Conservation (phyloP, 2,113 vertebrate species). For the Rallus limicola region DNA sequence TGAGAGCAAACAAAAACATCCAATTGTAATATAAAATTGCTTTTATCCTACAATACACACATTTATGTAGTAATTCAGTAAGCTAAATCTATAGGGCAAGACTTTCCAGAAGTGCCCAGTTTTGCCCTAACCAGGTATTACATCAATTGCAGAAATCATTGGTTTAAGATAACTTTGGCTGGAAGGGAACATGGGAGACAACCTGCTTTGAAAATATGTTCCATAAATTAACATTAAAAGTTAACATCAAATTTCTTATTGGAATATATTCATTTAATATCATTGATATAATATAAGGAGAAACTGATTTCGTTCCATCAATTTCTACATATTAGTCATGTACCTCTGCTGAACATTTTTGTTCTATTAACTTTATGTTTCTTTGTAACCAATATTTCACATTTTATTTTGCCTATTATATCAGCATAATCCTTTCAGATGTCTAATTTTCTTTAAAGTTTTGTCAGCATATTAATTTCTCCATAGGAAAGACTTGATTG, state of each 20-base stretch:
- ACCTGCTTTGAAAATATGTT: background rate
- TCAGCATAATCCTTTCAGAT: background rate
- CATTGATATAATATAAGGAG: background rate
- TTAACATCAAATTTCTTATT: background rate
- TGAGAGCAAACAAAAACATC: background rate
- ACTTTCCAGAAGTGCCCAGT: background rate
- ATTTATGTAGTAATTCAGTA: background rate
- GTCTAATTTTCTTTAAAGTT: background rate
- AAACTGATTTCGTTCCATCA: background rate
- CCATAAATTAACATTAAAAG: background rate
- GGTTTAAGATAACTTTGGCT: background rate
- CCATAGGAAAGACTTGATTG: background rate
- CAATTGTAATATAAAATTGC: background rate
- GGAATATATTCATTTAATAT: background rate
- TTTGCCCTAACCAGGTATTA: background rate
- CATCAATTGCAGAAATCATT: background rate
- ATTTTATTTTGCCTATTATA: background rate
- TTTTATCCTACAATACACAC: background rate
- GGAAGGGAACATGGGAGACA: background rate
- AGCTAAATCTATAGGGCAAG: background rate
- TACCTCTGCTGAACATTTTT: background rate
- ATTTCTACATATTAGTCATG: background rate
- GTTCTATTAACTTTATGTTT: background rate
- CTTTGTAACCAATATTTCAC: background rate
- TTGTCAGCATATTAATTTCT: background rate